These are phyloP conservation scores for Phortica okadai DNA, from an alignment of 2,888 invertebrate species.

Conservation along the genomic window DNA sequence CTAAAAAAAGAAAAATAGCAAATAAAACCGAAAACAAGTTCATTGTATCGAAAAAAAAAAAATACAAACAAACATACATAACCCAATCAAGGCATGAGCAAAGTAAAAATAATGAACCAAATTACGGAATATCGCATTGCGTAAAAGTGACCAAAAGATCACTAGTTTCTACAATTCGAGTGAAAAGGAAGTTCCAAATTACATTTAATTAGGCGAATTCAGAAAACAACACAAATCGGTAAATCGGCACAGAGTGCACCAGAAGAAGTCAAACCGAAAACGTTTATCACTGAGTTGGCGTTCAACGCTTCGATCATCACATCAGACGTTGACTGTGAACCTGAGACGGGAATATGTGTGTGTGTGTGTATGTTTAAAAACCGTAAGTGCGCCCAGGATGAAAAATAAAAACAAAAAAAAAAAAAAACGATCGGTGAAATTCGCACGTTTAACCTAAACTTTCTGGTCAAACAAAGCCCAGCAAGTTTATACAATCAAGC, in stretches of 20 bases:
- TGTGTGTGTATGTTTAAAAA: background rate
- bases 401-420: too few relatives aligned
- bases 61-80: background rate
- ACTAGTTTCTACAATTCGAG: constrained; percentile 70
- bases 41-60: background rate
- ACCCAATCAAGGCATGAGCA: too few relatives aligned
- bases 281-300: constrained; percentile 63
- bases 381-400: constrained; percentile 35
- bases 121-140: constrained; percentile 20
- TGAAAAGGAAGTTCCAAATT: constrained; percentile 76
- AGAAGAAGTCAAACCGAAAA: constrained; percentile 63
- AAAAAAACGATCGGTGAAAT: constrained; percentile 63
- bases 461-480: constrained; percentile 60
- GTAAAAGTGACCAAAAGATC: constrained; percentile 65
- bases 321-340: background rate
- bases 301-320: constrained; percentile 5
- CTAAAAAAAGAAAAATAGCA: constrained; percentile 66
- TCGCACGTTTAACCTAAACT: constrained; percentile 73
- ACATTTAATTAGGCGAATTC: constrained; percentile 72
- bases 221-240: constrained; percentile 43
- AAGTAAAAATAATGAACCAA: constrained; percentile 44
- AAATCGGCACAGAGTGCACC: constrained; percentile 35
- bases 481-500: constrained; percentile 48
- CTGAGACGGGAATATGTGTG: background rate
- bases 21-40: constrained; percentile 44